Evolutionary conservation across 2,113 vertebrate genomes (phyloP).

Genomic region (Nibea coibor): DNA sequence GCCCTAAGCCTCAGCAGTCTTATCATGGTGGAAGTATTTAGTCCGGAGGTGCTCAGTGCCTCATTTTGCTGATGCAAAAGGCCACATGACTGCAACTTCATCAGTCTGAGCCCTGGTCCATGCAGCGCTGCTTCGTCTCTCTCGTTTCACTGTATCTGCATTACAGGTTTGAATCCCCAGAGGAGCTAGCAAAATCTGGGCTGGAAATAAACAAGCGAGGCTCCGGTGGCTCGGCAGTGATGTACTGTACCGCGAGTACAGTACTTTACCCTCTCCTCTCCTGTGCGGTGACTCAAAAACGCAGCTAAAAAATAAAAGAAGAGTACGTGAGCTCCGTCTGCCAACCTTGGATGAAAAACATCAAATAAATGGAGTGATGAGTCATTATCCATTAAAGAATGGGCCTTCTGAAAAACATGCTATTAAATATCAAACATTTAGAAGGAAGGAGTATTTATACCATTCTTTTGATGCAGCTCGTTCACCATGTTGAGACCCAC

Average conservation of each 20-base stretch:
- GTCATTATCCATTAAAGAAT: not conserved
- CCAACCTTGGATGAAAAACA: not conserved
- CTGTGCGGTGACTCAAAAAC: slow-evolving; percentile 9
- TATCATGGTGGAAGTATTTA: slow-evolving; percentile 31
- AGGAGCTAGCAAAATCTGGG: slow-evolving; percentile 24
- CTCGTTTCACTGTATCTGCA: slow-evolving; percentile 46
- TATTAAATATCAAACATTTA: not conserved
- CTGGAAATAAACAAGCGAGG: slow-evolving; percentile 44
- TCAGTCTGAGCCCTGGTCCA: slow-evolving; percentile 39
- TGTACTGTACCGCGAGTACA: slow-evolving; percentile 7
- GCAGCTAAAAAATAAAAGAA: not conserved
- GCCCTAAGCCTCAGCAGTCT: slow-evolving; percentile 42
- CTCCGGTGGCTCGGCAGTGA: slow-evolving; percentile 14
- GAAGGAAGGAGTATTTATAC: not conserved
- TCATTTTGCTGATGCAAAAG: slow-evolving; percentile 65
- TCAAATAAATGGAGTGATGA: not conserved
- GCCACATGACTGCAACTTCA: slow-evolving; percentile 54
- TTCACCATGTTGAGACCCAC: not conserved
- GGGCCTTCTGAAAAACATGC: not conserved
- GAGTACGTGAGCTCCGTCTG: not conserved
- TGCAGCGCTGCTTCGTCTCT: slow-evolving; percentile 31
- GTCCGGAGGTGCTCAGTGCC: slow-evolving; percentile 29
- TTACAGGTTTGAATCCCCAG: slow-evolving; percentile 36
- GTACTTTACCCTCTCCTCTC: slow-evolving; percentile 17
- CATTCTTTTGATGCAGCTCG: slow-evolving; percentile 1